phyloP scores from a whole-genome alignment of 1,140 invertebrate genomes.

The Dendroctonus ponderosae region DNA sequence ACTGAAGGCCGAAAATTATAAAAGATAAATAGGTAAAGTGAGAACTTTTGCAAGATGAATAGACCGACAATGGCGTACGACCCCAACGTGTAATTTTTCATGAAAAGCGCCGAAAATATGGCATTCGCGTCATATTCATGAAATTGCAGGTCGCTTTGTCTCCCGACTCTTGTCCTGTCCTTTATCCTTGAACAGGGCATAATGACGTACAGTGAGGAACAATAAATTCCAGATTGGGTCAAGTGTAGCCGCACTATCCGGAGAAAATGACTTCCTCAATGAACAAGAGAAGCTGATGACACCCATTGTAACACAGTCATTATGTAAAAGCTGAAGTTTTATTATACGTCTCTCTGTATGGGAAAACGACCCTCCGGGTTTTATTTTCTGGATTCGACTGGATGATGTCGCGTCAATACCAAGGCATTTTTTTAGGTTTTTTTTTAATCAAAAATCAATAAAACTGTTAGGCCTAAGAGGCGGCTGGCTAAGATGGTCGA shows the following conservation, averaged over 20 bases:
- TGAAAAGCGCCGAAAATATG: background rate
- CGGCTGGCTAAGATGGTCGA: slow-evolving; percentile 18
- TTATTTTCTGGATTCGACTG: too few species aligned
- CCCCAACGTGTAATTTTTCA: too few species aligned
- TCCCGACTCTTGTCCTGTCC: slow-evolving; percentile 1
- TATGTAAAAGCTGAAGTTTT: slow-evolving; percentile 46
- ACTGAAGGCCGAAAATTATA: too few species aligned
- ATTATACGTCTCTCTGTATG: slow-evolving; percentile 36
- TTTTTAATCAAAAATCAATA: background rate
- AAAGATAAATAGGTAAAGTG: too few species aligned
- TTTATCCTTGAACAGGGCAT: slow-evolving; percentile 22
- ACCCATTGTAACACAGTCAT: slow-evolving; percentile 48
- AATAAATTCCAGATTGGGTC: slow-evolving; percentile 44
- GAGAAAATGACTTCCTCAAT: slow-evolving; percentile 47
- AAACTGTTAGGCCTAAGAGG: too few species aligned
- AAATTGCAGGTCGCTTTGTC: slow-evolving; percentile 12
- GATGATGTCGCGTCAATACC: too few species aligned
- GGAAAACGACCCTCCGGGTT: background rate
- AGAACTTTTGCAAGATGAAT: too few species aligned
- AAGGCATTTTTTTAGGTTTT: slow-evolving; percentile 3
- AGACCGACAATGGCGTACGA: too few species aligned
- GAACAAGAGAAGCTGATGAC: slow-evolving; percentile 48
- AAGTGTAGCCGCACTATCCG: slow-evolving; percentile 42
- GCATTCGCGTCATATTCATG: background rate
- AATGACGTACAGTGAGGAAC: slow-evolving; percentile 31